A percentile compares a stretch with the other conserved stretches of the same genome.
Evolutionary conservation across 2,797 vertebrate species (phyloP).

Genomic region (Sciurus vulgaris): DNA sequence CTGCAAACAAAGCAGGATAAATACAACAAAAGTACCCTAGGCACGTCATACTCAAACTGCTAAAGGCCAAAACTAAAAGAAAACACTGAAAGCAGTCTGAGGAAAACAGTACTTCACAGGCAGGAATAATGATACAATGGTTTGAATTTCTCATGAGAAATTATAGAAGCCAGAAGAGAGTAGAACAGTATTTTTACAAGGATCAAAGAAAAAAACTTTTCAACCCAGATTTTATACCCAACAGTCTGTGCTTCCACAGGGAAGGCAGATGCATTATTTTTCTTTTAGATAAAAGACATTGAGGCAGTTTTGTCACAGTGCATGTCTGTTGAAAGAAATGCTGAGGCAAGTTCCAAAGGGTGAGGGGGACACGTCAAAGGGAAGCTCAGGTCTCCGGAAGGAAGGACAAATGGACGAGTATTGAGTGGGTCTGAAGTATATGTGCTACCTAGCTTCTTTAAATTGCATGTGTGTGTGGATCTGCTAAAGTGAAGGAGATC

Average conservation of each 20-base stretch:
- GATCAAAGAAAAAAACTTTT: not conserved
- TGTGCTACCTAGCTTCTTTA: not conserved
- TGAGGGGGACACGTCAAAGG: no score
- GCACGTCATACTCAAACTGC: not conserved
- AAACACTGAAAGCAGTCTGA: not conserved
- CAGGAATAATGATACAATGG: no score
- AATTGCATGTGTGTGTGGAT: no score
- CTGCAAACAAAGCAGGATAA: not conserved
- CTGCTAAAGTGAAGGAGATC: not conserved
- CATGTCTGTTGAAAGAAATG: not conserved
- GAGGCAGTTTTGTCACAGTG: not conserved
- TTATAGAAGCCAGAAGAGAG: not conserved
- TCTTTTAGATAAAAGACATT: not conserved
- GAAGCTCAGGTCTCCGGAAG: not conserved
- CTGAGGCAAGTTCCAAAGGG: not conserved
- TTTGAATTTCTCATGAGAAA: not conserved
- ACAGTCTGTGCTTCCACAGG: not conserved
- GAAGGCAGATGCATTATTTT: not conserved
- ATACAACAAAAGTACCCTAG: not conserved
- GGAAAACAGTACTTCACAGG: not conserved
- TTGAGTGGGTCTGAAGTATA: not conserved
- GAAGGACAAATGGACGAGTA: not conserved
- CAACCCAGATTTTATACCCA: not conserved
- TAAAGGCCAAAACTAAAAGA: not conserved
- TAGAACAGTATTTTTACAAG: not conserved